Evolutionary conservation across 2,797 vertebrate species (phyloP).

Genomic region (Chelonia mydas): DNA sequence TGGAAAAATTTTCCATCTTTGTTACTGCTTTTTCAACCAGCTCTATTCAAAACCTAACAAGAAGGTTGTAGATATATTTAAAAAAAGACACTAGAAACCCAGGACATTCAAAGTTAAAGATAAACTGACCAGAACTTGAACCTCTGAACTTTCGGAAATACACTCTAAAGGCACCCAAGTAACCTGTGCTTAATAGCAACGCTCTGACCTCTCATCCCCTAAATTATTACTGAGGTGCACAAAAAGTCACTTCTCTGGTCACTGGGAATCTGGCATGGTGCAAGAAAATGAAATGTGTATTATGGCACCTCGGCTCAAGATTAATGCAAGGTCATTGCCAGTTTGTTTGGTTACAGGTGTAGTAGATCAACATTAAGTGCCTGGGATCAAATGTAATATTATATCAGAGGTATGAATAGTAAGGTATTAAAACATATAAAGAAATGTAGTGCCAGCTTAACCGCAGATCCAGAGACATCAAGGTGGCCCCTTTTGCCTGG

Average conservation of each 20-base stretch:
- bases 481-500: conserved; percentile 2
- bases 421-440: conserved; percentile 59
- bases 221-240: not conserved
- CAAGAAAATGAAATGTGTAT: not conserved
- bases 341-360: conserved; percentile 51
- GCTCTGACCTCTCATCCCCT: not conserved
- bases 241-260: not conserved
- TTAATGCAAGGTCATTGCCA: not conserved
- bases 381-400: conserved; percentile 60
- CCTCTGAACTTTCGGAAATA: not conserved
- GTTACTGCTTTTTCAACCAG: not conserved
- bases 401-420: conserved; percentile 54
- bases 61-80: not conserved
- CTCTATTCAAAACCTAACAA: not conserved
- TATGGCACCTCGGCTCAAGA: not conserved
- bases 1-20: not conserved
- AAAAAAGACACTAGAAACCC: not conserved
- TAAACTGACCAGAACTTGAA: not conserved
- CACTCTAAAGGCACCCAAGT: rapidly evolving
- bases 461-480: conserved; percentile 11
- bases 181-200: not conserved
- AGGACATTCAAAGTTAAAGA: not conserved
- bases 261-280: not conserved
- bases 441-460: not conserved
- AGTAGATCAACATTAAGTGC: conserved; percentile 54